phyloP scores from a whole-genome alignment of 1,140 invertebrate species.

The Chironomus tepperi region DNA sequence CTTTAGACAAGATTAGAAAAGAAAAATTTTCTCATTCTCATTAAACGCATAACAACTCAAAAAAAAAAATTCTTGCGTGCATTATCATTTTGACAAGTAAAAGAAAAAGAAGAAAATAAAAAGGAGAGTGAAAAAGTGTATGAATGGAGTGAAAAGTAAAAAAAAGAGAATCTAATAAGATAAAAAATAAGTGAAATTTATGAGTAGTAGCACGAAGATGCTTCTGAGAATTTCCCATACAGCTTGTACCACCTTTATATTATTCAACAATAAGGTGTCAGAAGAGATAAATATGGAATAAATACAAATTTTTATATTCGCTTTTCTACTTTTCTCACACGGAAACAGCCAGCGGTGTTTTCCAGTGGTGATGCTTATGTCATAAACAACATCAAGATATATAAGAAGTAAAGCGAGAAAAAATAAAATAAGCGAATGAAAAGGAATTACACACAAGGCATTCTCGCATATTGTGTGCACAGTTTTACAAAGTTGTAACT shows the following conservation, averaged over 20 bases:
- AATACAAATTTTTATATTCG: background rate
- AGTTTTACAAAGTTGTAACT: background rate
- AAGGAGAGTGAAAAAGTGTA: background rate
- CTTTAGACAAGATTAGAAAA: slow-evolving; percentile 3
- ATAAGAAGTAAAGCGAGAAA: no score
- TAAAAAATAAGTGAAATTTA: slow-evolving; percentile 21
- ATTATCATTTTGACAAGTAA: background rate
- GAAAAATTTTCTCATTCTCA: background rate
- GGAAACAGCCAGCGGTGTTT: no score
- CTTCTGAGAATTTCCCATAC: no score
- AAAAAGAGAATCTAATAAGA: slow-evolving; percentile 17
- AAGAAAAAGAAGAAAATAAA: background rate
- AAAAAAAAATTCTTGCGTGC: background rate
- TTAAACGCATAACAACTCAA: background rate
- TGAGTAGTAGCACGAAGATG: background rate
- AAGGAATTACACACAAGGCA: no score
- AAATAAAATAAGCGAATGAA: no score
- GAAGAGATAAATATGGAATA: slow-evolving; percentile 20
- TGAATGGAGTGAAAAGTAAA: slow-evolving; percentile 14
- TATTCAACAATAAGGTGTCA: background rate
- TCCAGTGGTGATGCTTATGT: no score
- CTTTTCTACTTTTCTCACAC: background rate
- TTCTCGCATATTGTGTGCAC: background rate
- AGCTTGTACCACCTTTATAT: background rate
- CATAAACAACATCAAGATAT: no score